Conservation (phyloP, 2,113 vertebrate genomes). For the Paratilapia polleni region DNA sequence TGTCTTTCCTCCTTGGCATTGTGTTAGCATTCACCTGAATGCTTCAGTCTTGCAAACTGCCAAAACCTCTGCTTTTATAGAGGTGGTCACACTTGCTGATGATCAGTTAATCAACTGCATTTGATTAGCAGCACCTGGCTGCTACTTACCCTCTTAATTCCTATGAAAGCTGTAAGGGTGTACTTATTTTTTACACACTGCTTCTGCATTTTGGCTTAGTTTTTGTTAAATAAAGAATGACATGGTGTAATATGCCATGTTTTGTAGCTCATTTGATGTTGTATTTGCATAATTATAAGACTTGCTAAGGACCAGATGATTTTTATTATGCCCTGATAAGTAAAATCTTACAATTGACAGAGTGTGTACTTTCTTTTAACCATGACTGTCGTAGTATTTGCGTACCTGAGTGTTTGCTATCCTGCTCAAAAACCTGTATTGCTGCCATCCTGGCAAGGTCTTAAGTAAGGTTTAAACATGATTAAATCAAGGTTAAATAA, state of each 20-base stretch:
- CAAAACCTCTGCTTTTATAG: too few species aligned
- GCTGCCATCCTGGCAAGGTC: not conserved
- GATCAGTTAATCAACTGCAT: too few species aligned
- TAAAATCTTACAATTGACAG: not conserved
- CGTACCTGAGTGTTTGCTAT: not conserved
- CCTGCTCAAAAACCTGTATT: not conserved
- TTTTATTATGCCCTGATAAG: not conserved
- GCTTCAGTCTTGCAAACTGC: too few species aligned
- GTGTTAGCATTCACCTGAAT: too few species aligned
- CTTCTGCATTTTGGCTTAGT: too few species aligned
- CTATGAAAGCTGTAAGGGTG: too few species aligned
- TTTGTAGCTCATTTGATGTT: not conserved
- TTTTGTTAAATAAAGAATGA: too few species aligned
- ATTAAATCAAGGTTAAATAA: not conserved
- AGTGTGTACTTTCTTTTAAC: not conserved
- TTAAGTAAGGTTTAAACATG: not conserved
- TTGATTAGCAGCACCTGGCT: too few species aligned
- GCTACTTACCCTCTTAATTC: too few species aligned
- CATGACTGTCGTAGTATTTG: not conserved
- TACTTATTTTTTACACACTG: too few species aligned
- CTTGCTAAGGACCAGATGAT: not conserved
- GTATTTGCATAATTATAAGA: not conserved
- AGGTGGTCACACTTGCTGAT: too few species aligned
- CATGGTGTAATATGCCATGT: not conserved
- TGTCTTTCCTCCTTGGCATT: too few species aligned